phyloP scores from a whole-genome alignment of 2,888 invertebrate species.

The Notodonta dromedarius region DNA sequence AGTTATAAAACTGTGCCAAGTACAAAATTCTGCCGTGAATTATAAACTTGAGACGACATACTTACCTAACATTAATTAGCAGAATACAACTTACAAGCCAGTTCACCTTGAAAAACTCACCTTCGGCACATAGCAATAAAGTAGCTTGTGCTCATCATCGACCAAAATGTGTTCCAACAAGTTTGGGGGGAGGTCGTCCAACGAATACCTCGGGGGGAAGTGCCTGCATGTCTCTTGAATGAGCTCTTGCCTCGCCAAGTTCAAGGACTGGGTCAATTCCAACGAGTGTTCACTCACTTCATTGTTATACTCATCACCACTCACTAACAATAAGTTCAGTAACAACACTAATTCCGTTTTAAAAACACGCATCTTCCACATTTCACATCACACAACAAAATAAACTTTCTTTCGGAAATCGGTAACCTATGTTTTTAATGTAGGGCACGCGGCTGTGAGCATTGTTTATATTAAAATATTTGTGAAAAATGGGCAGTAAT shows the following conservation, averaged over 20 bases:
- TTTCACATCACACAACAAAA: conserved; percentile 53
- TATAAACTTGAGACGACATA: neutral
- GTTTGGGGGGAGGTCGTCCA: conserved; percentile 79
- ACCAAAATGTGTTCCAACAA: conserved; percentile 92
- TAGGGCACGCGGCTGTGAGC: conserved; percentile 56
- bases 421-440: conserved; percentile 55
- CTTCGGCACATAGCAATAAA: conserved; percentile 98
- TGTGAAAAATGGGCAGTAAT: conserved; percentile 5
- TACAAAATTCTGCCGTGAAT: conserved; percentile 1
- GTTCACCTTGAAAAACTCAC: conserved; percentile 74
- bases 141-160: conserved; percentile 91
- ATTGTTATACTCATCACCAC: conserved; percentile 59
- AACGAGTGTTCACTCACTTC: conserved; percentile 70
- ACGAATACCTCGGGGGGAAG: conserved; percentile 65
- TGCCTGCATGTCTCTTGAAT: conserved; percentile 85
- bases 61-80: conserved; percentile 2
- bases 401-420: conserved; percentile 68
- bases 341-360: conserved; percentile 56
- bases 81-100: conserved; percentile 1
- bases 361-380: conserved; percentile 57
- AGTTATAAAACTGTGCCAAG: conserved; percentile 2
- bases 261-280: conserved; percentile 86
- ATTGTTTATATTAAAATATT: conserved; percentile 19
- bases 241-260: conserved; percentile 85
- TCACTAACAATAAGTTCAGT: conserved; percentile 57